Conservation (phyloP, 2,797 vertebrate species). For the Percopsis omiscomaycus region DNA sequence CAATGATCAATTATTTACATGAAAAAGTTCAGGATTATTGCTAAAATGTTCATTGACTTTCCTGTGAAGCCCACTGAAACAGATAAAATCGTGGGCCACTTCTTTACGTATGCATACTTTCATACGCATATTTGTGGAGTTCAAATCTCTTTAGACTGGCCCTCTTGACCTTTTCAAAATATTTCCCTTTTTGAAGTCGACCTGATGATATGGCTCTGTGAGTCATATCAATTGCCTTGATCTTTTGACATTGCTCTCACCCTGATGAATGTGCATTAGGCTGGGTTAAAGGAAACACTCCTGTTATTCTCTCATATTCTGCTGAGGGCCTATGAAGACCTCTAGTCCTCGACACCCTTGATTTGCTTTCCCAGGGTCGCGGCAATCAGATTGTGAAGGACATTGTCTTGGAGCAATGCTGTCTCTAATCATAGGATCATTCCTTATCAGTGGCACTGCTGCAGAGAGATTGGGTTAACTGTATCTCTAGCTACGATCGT, state of each 20-base stretch:
- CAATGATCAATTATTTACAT: no score
- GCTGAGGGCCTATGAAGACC: slow-evolving; percentile 20
- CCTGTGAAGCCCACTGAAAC: no score
- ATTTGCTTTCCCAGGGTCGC: slow-evolving; percentile 8
- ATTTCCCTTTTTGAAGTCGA: slow-evolving; percentile 12
- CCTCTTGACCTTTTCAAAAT: slow-evolving; percentile 13
- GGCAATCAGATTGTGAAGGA: slow-evolving; percentile 10
- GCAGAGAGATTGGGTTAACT: background rate
- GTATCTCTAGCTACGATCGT: no score
- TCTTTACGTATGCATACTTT: no score
- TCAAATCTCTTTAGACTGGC: background rate
- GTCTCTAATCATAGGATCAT: slow-evolving; percentile 1
- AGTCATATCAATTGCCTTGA: slow-evolving; percentile 30
- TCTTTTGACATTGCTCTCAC: slow-evolving; percentile 38
- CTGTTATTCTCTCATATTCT: slow-evolving; percentile 16
- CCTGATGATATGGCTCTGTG: slow-evolving; percentile 11
- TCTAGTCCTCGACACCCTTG: background rate
- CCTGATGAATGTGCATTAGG: slow-evolving; percentile 38
- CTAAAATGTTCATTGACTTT: no score
- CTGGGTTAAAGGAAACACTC: slow-evolving; percentile 28
- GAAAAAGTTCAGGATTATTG: no score
- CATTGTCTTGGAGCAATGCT: background rate
- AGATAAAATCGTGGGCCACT: no score
- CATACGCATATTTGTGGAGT: background rate
- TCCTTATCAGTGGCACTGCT: background rate